Conservation (phyloP, 2,888 invertebrate genomes). For the Perizoma flavofasciatum region DNA sequence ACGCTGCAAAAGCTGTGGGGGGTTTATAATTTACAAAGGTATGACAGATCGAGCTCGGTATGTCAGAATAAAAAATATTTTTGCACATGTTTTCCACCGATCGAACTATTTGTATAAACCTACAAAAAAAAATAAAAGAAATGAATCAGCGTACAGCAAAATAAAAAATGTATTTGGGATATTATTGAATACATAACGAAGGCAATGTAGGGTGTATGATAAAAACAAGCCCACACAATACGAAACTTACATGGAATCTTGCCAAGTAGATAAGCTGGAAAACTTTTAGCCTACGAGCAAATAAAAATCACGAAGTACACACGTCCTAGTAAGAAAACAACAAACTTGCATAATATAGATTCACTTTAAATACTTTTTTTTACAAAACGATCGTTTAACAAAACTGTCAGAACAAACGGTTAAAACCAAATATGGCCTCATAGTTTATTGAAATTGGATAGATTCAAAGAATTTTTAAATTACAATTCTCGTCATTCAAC, state of each 20-base stretch:
- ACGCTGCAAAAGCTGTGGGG: no score
- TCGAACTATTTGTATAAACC: no score
- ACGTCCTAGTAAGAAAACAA: constrained; percentile 2
- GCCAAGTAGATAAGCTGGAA: constrained; percentile 19
- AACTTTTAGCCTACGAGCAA: constrained; percentile 13
- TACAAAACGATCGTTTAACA: no score
- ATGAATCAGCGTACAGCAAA: no score
- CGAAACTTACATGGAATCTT: constrained; percentile 12
- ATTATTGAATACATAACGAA: constrained; percentile 5
- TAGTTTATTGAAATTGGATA: not conserved
- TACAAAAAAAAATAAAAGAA: no score
- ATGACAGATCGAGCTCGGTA: no score
- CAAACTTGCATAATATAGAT: not conserved
- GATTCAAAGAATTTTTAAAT: constrained; percentile 1
- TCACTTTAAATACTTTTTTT: no score
- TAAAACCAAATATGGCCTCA: no score
- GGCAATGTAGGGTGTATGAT: constrained; percentile 13
- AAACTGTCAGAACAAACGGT: no score
- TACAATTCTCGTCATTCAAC: constrained; percentile 4
- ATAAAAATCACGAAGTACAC: constrained; percentile 14
- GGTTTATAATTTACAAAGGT: no score
- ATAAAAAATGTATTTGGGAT: not conserved
- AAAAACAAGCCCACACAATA: constrained; percentile 21
- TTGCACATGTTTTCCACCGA: no score
- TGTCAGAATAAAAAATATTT: no score